phyloP scores from a whole-genome alignment of 2,888 invertebrate genomes.

The Cerastis rubricosa region DNA sequence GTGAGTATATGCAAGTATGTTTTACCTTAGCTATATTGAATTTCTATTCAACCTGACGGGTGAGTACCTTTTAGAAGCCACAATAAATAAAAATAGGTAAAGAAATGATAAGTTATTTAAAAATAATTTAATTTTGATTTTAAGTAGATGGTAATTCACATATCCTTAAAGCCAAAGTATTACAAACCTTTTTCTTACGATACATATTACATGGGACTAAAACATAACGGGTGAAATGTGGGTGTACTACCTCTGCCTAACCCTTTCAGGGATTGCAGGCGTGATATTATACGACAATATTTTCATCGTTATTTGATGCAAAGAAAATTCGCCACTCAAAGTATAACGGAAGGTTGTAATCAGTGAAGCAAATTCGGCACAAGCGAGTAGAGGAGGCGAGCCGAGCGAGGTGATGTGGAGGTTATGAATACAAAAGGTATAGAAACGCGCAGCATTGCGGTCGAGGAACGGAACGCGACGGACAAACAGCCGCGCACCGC shows the following conservation, averaged over 20 bases:
- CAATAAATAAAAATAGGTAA: background rate
- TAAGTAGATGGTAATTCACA: background rate
- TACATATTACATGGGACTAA: too few species aligned
- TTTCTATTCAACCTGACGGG: background rate
- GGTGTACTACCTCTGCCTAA: too few species aligned
- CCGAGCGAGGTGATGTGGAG: slow-evolving; percentile 80
- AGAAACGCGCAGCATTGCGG: slow-evolving; percentile 81
- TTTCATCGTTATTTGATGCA: slow-evolving; percentile 11
- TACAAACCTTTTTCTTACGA: background rate
- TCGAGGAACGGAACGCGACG: slow-evolving; percentile 82
- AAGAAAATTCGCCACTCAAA: slow-evolving; percentile 38
- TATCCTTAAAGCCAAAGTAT: too few species aligned
- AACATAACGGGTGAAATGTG: too few species aligned
- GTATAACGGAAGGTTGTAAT: slow-evolving; percentile 72
- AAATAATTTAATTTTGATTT: background rate
- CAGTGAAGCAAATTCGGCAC: slow-evolving; percentile 77
- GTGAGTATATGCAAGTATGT: background rate
- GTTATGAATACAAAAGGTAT: slow-evolving; percentile 85
- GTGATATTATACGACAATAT: background rate
- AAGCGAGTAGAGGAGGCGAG: slow-evolving; percentile 71
- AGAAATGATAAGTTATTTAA: background rate
- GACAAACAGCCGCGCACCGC: slow-evolving; percentile 69
- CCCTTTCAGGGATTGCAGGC: too few species aligned
- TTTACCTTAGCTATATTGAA: background rate
- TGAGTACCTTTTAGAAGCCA: background rate